These are phyloP conservation scores for Zaprionus camerounensis DNA, from an alignment of 1,140 invertebrate genomes.

Conservation along the genomic window DNA sequence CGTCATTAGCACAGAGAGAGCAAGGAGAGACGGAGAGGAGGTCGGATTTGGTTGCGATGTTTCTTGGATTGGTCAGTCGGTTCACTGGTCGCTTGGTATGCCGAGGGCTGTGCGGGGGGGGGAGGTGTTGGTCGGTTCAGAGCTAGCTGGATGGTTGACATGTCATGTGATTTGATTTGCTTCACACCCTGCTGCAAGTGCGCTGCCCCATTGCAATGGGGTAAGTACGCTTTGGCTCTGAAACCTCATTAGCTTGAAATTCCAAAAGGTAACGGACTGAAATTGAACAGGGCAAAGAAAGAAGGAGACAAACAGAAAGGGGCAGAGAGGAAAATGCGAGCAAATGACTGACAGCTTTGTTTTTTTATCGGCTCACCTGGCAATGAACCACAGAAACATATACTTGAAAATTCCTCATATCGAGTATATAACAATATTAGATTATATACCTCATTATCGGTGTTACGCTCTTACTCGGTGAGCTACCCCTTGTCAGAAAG, in stretches of 20 bases:
- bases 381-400: slow-evolving; percentile 2
- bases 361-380: slow-evolving; percentile 2
- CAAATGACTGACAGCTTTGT: slow-evolving; percentile 19
- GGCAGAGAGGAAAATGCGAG: background rate
- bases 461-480: no score
- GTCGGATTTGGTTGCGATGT: slow-evolving; percentile 52
- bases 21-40: slow-evolving; percentile 31
- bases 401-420: slow-evolving; percentile 1
- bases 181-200: slow-evolving; percentile 38
- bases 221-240: slow-evolving; percentile 67
- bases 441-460: background rate
- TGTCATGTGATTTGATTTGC: slow-evolving; percentile 79
- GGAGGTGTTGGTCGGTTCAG: slow-evolving; percentile 21
- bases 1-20: slow-evolving; percentile 66
- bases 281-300: slow-evolving; percentile 32
- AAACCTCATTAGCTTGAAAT: slow-evolving; percentile 73
- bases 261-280: slow-evolving; percentile 58
- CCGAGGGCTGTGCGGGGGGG: background rate
- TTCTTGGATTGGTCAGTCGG: slow-evolving; percentile 21
- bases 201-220: slow-evolving; percentile 34
- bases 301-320: background rate
- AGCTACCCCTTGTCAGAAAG: no score
- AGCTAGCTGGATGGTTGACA: slow-evolving; percentile 32
- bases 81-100: slow-evolving; percentile 3
- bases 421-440: background rate